Base-by-base conservation (phyloP, 2,797 vertebrate genomes). In the Mus caroli region DNA sequence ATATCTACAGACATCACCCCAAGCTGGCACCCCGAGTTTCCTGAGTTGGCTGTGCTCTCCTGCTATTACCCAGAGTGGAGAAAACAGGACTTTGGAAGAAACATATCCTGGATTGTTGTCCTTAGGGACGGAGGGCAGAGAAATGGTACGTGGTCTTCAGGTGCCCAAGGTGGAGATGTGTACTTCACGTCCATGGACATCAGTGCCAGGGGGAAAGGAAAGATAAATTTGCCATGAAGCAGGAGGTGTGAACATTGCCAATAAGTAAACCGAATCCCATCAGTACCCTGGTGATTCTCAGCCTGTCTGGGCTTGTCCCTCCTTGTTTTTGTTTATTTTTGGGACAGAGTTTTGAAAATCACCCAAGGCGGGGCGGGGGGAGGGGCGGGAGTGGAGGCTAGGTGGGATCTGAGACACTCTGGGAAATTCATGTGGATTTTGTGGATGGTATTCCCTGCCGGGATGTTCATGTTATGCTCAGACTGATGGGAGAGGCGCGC, bases 341-440 rank as follows among this genome's bases (percentile, higher is more conserved):
- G 90, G 90, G 78, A 37, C 85, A 88, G 92, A 97, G 91, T 96
- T 96, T 90, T 94, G 78, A 96, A 97, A 97, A 94, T 95, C 92
- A 95, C 84, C 87, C 87, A 90, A 84, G 67, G n/a, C 4, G 4
- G 62, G 3, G 62, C 5, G 60, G 24, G 73, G 24, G 6, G 19
- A 19, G 58, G 22, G 56, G 17, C n/a, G n/a, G 58, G 8, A 10
- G 24, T 9, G 58, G 24, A 67, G 93, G 88, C 60, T 69, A 92
- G 69, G 77, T 95, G 67, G 89, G 62, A 82, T 95, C 60, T 93
- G 67, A 92, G 19, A 93, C 67, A 87, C 87, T 73, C 54, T 54
- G 78, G 96, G 83, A 97, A 97, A 94, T 95, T 46, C 94, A 95
- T 67, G 85, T 85, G 82, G 94, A 83, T 83, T 88, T 89, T 28